phyloP scores from a whole-genome alignment of 2,888 invertebrate species.

The Phyllotreta cruciferae region DNA sequence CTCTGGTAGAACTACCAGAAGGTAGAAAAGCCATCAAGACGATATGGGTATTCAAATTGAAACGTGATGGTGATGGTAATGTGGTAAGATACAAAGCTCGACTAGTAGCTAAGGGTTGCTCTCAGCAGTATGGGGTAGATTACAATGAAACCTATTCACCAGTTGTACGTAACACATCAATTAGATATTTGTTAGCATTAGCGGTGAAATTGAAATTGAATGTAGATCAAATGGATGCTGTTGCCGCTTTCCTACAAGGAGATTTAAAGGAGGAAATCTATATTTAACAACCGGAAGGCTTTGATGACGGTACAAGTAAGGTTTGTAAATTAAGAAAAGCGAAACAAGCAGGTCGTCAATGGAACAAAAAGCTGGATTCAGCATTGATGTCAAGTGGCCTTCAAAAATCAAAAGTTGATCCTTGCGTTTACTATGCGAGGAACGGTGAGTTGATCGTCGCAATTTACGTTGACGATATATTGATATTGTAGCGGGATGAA shows the following conservation, averaged over 20 bases:
- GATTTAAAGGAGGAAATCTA: conserved; percentile 31
- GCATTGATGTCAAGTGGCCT: neutral
- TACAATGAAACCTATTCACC: conserved; percentile 47
- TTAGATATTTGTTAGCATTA: conserved; percentile 41
- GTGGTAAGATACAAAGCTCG: neutral
- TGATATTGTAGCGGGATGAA: neutral
- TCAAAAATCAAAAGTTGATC: neutral
- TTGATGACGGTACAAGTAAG: neutral
- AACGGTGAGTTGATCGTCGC: neutral
- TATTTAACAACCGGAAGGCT: neutral
- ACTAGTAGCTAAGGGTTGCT: conserved; percentile 44
- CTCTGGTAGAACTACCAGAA: neutral
- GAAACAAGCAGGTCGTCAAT: neutral
- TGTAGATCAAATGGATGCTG: conserved; percentile 39
- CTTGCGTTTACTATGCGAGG: neutral
- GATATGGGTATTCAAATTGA: neutral
- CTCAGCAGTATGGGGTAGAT: conserved; percentile 37
- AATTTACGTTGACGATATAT: neutral
- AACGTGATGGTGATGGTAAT: neutral
- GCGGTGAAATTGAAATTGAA: conserved; percentile 34
- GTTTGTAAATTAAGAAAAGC: neutral
- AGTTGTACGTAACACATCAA: conserved; percentile 42
- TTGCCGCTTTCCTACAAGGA: conserved; percentile 38
- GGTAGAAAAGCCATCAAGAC: neutral
- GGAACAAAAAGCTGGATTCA: neutral